phyloP scores from a whole-genome alignment of 2,797 vertebrate genomes.

The Silurus aristotelis region DNA sequence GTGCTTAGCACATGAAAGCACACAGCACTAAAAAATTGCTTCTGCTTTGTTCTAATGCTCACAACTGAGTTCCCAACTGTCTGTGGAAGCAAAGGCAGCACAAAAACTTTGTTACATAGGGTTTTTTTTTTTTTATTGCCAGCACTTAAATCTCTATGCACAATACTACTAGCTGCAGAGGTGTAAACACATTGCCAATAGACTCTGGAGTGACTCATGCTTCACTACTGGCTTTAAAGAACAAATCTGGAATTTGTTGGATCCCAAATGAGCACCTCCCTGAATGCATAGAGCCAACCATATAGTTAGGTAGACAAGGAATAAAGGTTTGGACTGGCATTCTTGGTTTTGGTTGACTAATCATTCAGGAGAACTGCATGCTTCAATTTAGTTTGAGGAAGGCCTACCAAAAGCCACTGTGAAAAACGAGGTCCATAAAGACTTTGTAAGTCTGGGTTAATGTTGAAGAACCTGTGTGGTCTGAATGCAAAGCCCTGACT shows the following conservation, averaged over 20 bases:
- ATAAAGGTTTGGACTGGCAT: not conserved
- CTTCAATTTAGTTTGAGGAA: not conserved
- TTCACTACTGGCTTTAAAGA: not conserved
- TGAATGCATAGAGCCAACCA: not conserved
- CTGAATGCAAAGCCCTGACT: not conserved
- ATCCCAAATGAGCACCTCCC: not conserved
- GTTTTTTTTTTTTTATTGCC: not conserved
- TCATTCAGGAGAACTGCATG: not conserved
- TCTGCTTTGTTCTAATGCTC: not conserved
- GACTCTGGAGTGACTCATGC: not conserved
- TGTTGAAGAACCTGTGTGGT: not conserved
- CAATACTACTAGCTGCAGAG: not conserved
- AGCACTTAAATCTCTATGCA: not conserved
- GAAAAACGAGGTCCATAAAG: not conserved
- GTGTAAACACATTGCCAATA: not conserved
- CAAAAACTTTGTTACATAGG: not conserved
- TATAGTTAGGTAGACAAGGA: not conserved
- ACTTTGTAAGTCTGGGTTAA: not conserved
- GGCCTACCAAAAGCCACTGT: not conserved
- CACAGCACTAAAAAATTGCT: not conserved
- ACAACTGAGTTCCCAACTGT: not conserved
- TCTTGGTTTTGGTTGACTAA: not conserved
- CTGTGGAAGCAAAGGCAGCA: not conserved
- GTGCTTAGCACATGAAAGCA: not conserved
- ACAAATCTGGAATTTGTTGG: not conserved